Conservation (phyloP, 2,888 invertebrate genomes). For the Parelbella ahira region DNA sequence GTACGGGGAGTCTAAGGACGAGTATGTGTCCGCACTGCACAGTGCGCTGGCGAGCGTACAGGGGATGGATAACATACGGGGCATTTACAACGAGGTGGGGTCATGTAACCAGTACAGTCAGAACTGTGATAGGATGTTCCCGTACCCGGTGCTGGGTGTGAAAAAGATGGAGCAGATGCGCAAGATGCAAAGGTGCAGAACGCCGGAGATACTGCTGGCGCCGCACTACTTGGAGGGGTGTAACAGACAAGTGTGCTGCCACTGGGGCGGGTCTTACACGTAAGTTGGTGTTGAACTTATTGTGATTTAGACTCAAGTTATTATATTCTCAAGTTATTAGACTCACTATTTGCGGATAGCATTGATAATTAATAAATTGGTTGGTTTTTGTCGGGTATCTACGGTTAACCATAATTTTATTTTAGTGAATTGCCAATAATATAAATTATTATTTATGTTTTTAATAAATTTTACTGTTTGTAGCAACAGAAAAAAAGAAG, state of each 20-base stretch:
- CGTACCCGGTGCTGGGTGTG: slow-evolving; percentile 71
- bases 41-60: slow-evolving; percentile 51
- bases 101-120: slow-evolving; percentile 50
- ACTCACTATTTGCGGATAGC: too few species aligned
- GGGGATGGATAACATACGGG: slow-evolving; percentile 54
- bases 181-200: slow-evolving; percentile 81
- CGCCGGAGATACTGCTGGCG: slow-evolving; percentile 89
- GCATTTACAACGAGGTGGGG: slow-evolving; percentile 47
- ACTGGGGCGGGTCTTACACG: slow-evolving; percentile 69
- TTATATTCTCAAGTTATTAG: too few species aligned
- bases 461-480: background rate
- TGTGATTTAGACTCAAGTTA: too few species aligned
- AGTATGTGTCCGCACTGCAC: slow-evolving; percentile 54
- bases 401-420: too few species aligned
- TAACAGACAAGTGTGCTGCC: slow-evolving; percentile 64
- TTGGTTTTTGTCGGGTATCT: too few species aligned
- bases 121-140: slow-evolving; percentile 59
- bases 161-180: slow-evolving; percentile 70
- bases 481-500: slow-evolving; percentile 53
- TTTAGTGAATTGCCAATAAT: too few species aligned
- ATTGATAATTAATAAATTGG: too few species aligned
- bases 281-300: slow-evolving; percentile 44
- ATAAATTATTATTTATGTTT: too few species aligned
- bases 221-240: slow-evolving; percentile 84
- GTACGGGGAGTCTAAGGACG: slow-evolving; percentile 50